Evolutionary conservation across 2,888 invertebrate genomes (phyloP), one percentile per base, ranked within the genome.

Genomic region (Anodontia alba): DNA sequence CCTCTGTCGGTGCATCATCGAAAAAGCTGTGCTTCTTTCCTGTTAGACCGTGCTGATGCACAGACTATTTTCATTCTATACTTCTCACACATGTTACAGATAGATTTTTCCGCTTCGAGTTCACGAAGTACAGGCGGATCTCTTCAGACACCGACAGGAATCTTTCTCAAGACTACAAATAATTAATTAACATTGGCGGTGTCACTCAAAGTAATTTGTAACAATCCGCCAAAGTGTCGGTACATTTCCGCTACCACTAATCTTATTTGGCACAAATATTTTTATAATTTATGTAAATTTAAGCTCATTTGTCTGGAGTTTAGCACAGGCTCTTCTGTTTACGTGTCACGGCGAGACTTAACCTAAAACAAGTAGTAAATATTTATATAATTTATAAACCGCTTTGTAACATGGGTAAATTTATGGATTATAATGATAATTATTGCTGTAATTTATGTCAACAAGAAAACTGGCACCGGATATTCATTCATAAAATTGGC

Each of bases 251-350:
- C 29, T 33, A 8, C 15, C 26, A 54, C 54, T 54, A 54, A 54
- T 54, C 54, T 54, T 54, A 26, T 54, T 62, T 17, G 62, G 31
- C 31, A 33, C 33, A 62, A 62, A 62, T 62, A 62, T 62, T 62
- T 31, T 62, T 12, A 62, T 62, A 62, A 62, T 33, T 62, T 62
- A 62, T 62, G 62, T 62, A 62, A 62, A 62, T 33, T 62, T 33
- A 62, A 33, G 31, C 62, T 33, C 33, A 33, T 62, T 62, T 62
- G 31, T 31, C 33, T 62, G 1, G 33, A 62, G 31, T 33, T 33
- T 17, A 62, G 62, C 1, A 62, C 10, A 62, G 17, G 31, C 26
- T 62, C 33, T 33, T 33, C 31, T 62, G 31, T 62, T 62, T 33
- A 62, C 62, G 33, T 33, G 62, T 33, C 62, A 33, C 5, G 33